Percentiles rank a stretch among this genome's conserved stretches.
Conservation (phyloP, 1,140 invertebrate species). For the Zaprionus vittiger region DNA sequence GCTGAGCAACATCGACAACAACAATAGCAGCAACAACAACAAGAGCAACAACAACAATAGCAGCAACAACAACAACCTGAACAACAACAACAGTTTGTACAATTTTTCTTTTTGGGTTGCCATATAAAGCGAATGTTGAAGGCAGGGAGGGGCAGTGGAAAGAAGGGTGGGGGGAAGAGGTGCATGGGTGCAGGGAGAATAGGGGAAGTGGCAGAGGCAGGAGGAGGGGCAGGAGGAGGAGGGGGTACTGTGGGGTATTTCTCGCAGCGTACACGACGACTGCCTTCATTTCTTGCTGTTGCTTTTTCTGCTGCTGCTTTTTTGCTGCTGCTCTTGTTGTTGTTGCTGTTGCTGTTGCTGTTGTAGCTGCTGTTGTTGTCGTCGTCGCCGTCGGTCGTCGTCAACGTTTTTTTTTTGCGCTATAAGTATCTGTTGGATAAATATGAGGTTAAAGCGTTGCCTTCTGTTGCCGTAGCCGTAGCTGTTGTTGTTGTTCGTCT, state of each 20-base stretch:
- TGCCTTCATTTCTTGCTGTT: conserved; percentile 51
- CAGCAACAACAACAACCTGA: neutral
- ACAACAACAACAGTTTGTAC: conserved; percentile 48
- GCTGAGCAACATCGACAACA: conserved; percentile 15
- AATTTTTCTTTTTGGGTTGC: conserved; percentile 48
- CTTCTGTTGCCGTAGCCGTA: conserved; percentile 54
- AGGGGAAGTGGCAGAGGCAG: neutral
- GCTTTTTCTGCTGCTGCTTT: conserved; percentile 35
- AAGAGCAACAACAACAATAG: neutral
- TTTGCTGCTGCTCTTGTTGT: conserved; percentile 21
- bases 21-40: conserved; percentile 18
- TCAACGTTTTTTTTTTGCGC: conserved; percentile 60
- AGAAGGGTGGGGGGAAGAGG: neutral
- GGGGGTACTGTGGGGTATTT: neutral
- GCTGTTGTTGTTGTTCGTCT: conserved; percentile 3
- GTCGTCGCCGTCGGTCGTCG: conserved; percentile 38
- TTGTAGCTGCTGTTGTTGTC: conserved; percentile 55
- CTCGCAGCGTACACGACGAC: conserved; percentile 25
- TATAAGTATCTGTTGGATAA: conserved; percentile 84
- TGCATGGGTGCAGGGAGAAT: neutral
- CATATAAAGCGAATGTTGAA: conserved; percentile 20
- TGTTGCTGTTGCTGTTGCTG: conserved; percentile 40
- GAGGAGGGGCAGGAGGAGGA: neutral
- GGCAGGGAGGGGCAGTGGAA: neutral
- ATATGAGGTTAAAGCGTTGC: conserved; percentile 84